phyloP scores from a whole-genome alignment of 2,797 vertebrate genomes.

The Erpetoichthys calabaricus region DNA sequence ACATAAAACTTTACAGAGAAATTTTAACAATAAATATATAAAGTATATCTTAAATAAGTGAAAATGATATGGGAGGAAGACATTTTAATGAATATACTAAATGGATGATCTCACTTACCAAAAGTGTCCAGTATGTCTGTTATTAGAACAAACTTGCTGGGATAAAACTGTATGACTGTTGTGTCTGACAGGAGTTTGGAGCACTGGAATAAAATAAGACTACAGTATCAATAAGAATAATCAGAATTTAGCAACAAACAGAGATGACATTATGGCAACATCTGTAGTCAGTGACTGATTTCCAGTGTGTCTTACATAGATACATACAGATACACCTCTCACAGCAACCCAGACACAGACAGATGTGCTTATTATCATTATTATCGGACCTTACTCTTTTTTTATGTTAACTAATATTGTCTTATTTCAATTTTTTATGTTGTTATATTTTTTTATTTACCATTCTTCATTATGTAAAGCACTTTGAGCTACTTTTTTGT shows the following conservation, averaged over 20 bases:
- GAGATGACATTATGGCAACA: not conserved
- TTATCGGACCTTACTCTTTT: too few species aligned
- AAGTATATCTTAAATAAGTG: too few species aligned
- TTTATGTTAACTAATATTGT: too few species aligned
- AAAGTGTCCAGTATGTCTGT: slow-evolving; percentile 96
- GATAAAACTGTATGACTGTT: slow-evolving; percentile 93
- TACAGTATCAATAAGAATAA: not conserved
- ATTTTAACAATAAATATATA: too few species aligned
- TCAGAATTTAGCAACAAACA: slow-evolving; percentile 8
- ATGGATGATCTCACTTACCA: slow-evolving; percentile 46
- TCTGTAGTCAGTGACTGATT: too few species aligned
- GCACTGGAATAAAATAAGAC: slow-evolving; percentile 49
- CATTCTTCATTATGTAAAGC: too few species aligned
- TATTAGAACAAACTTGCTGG: slow-evolving; percentile 96
- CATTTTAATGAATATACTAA: too few species aligned
- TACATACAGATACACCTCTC: slow-evolving; percentile 3
- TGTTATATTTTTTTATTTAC: too few species aligned
- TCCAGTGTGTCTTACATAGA: not conserved
- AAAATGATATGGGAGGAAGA: too few species aligned
- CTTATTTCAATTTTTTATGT: too few species aligned
- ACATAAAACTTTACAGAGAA: too few species aligned
- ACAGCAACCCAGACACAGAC: not conserved
- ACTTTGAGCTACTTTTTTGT: too few species aligned
- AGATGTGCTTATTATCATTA: not conserved
- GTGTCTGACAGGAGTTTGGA: slow-evolving; percentile 95